Conservation (phyloP, 2,888 invertebrate species). For the Ennomos fuscantarius region DNA sequence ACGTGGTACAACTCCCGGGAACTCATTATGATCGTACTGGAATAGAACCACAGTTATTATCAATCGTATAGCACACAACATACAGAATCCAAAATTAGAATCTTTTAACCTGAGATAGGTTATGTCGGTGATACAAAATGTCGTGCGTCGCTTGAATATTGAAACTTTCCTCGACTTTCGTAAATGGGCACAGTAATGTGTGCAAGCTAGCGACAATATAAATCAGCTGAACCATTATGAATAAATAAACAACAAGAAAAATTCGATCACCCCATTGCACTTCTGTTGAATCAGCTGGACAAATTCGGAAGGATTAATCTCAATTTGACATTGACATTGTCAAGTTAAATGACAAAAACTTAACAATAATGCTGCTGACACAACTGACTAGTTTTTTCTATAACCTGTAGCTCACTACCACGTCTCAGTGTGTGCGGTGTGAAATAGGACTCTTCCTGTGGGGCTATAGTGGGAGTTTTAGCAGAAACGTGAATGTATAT, state of each 20-base stretch:
- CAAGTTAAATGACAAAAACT: background rate
- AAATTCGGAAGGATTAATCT: background rate
- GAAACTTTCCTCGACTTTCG: slow-evolving; percentile 99
- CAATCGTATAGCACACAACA: slow-evolving; percentile 48
- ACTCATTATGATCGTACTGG: slow-evolving; percentile 99
- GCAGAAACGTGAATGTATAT: no score
- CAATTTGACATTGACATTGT: background rate
- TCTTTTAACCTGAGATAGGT: slow-evolving; percentile 91
- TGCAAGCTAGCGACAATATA: slow-evolving; percentile 91
- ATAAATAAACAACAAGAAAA: slow-evolving; percentile 47
- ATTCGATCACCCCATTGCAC: slow-evolving; percentile 62
- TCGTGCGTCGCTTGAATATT: slow-evolving; percentile 99
- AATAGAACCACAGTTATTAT: slow-evolving; percentile 56
- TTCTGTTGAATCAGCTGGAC: slow-evolving; percentile 25
- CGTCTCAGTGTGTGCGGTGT: no score
- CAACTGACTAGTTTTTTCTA: no score
- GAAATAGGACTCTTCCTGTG: no score
- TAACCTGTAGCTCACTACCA: no score
- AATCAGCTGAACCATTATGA: slow-evolving; percentile 89
- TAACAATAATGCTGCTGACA: no score
- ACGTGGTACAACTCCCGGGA: slow-evolving; percentile 98
- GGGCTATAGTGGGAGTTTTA: no score
- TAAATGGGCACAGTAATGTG: slow-evolving; percentile 95
- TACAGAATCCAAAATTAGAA: slow-evolving; percentile 78
- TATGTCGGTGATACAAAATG: slow-evolving; percentile 94